Conservation (phyloP, 2,888 invertebrate genomes). For the Perizoma flavofasciatum region DNA sequence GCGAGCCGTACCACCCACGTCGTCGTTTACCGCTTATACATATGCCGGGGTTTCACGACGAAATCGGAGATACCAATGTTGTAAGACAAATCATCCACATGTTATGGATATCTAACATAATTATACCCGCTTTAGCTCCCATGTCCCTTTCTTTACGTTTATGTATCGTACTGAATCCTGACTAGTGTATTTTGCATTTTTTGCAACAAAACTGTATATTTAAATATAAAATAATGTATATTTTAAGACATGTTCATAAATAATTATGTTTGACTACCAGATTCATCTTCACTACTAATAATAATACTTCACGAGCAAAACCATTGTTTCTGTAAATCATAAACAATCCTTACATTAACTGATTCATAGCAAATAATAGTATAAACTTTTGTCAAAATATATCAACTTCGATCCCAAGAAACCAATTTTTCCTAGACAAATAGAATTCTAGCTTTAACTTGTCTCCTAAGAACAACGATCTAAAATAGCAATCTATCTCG, state of each 20-base stretch:
- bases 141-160: conserved; percentile 26
- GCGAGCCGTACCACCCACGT: conserved; percentile 73
- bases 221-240: too few species aligned
- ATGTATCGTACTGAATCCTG: conserved; percentile 4
- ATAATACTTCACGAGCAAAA: neutral
- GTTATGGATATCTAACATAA: conserved; percentile 45
- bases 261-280: neutral
- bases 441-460: conserved; percentile 51
- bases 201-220: too few species aligned
- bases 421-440: conserved; percentile 44
- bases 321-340: neutral
- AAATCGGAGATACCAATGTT: conserved; percentile 64
- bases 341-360: conserved; percentile 1
- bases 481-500: conserved; percentile 63
- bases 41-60: conserved; percentile 49
- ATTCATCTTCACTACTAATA: neutral
- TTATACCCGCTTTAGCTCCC: conserved; percentile 37
- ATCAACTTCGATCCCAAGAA: conserved; percentile 16
- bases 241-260: neutral
- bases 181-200: neutral
- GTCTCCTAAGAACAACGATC: conserved; percentile 50
- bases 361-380: conserved; percentile 5
- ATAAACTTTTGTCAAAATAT: conserved; percentile 11
- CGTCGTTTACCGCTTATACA: conserved; percentile 49
- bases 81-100: conserved; percentile 48